Conservation (phyloP, 2,888 invertebrate genomes). For the Nephrotoma appendiculata region DNA sequence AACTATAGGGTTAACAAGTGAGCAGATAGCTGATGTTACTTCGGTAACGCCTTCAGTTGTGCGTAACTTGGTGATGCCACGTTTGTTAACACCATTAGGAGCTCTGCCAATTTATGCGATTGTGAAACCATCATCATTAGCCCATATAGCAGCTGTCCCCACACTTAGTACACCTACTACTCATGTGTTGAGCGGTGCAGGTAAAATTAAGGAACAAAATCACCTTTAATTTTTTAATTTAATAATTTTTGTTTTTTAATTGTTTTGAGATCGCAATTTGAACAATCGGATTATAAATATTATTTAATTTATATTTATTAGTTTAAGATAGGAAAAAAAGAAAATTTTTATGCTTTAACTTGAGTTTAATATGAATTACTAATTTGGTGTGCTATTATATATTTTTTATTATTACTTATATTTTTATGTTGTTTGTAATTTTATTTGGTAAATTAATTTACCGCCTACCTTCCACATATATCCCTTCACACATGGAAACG, state of each 20-base stretch:
- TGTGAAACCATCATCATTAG: slow-evolving; percentile 15
- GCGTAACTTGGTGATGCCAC: slow-evolving; percentile 16
- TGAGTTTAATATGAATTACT: neutral
- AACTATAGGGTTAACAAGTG: neutral
- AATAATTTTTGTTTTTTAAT: neutral
- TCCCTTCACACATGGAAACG: neutral
- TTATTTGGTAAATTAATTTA: neutral
- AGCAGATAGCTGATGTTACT: neutral
- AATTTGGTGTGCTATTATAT: neutral
- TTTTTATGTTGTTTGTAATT: neutral
- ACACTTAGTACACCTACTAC: slow-evolving; percentile 9
- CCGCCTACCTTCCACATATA: neutral
- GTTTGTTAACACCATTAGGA: slow-evolving; percentile 14
- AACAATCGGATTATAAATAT: neutral
- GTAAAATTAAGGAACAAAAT: slow-evolving; percentile 8
- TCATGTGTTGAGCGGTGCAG: slow-evolving; percentile 14
- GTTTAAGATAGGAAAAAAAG: neutral
- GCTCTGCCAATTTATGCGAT: slow-evolving; percentile 15
- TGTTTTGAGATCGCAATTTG: neutral
- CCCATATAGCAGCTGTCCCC: slow-evolving; percentile 13
- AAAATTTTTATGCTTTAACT: neutral
- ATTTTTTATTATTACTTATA: neutral
- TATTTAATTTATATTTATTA: neutral
- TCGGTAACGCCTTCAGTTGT: neutral
- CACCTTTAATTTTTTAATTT: neutral